These are phyloP conservation scores for Macquaria australasica DNA, from an alignment of 2,113 vertebrate genomes.

Conservation along the genomic window DNA sequence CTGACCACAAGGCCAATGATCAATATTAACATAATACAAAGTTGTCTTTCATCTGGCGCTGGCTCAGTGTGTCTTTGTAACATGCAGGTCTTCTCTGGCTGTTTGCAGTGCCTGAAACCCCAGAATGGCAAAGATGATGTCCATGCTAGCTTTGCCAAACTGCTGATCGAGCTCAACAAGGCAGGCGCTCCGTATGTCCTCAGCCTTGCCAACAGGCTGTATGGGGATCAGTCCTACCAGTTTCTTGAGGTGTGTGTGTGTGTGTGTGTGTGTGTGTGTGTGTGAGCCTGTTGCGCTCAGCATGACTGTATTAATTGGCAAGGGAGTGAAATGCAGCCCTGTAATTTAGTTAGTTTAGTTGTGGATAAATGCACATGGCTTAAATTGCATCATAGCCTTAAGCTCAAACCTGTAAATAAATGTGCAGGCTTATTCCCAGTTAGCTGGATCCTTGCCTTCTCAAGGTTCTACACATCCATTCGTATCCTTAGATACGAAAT, in stretches of 20 bases:
- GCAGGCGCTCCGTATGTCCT: slow-evolving; percentile 79
- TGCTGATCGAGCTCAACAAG: slow-evolving; percentile 85
- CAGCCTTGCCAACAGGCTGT: slow-evolving; percentile 88
- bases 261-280: slow-evolving; percentile 73
- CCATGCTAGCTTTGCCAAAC: slow-evolving; percentile 82
- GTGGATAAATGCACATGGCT: background rate
- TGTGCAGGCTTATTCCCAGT: too few species aligned
- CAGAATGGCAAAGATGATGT: slow-evolving; percentile 61
- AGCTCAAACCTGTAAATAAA: background rate
- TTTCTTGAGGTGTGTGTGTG: slow-evolving; percentile 85
- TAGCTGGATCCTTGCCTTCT: too few species aligned
- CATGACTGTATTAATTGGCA: background rate
- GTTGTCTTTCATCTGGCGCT: background rate
- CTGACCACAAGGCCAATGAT: background rate
- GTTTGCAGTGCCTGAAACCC: slow-evolving; percentile 60
- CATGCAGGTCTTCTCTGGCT: slow-evolving; percentile 25
- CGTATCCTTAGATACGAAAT: too few species aligned
- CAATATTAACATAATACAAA: background rate
- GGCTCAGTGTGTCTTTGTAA: slow-evolving; percentile 32
- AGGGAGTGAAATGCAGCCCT: background rate
- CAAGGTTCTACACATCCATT: too few species aligned
- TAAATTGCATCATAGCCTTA: background rate
- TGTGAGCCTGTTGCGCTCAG: background rate
- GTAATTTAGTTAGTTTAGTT: background rate
- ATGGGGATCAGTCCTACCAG: slow-evolving; percentile 86